These are phyloP conservation scores for Chrysogorgia sp. DNA, from an alignment of 92 coral and sea anemone species.

Conservation along the genomic window DNA sequence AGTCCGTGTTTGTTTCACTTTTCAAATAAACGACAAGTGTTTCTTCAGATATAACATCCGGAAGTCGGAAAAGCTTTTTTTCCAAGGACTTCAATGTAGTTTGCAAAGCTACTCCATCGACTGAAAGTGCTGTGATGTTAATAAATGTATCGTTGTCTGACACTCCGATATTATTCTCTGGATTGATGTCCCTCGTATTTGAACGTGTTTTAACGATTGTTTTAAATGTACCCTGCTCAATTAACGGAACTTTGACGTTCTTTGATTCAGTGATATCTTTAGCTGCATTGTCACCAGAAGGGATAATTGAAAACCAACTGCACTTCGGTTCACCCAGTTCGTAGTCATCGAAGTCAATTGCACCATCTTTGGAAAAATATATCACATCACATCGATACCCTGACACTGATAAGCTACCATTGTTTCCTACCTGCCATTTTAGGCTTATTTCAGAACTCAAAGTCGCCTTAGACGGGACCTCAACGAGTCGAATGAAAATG, in stretches of 20 bases:
- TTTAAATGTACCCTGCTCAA: slow-evolving; percentile 62
- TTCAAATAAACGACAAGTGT: slow-evolving; percentile 64
- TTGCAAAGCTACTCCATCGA: slow-evolving; percentile 52
- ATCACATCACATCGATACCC: slow-evolving; percentile 81
- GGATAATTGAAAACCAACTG: slow-evolving; percentile 49
- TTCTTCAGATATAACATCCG: slow-evolving; percentile 58
- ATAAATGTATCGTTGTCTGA: slow-evolving; percentile 64
- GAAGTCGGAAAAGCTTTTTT: slow-evolving; percentile 50
- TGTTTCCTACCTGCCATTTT: slow-evolving; percentile 71
- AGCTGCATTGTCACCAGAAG: slow-evolving; percentile 58
- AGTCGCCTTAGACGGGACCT: slow-evolving; percentile 42
- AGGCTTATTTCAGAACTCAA: slow-evolving; percentile 51
- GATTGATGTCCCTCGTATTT: slow-evolving; percentile 67
- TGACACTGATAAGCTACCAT: slow-evolving; percentile 65
- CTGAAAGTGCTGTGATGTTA: slow-evolving; percentile 56
- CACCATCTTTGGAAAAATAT: slow-evolving; percentile 70
- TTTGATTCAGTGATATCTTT: slow-evolving; percentile 51
- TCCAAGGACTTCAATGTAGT: slow-evolving; percentile 43
- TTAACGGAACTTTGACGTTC: slow-evolving; percentile 50
- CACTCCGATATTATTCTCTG: slow-evolving; percentile 65
- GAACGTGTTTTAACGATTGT: slow-evolving; percentile 77
- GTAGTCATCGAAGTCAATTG: slow-evolving; percentile 74
- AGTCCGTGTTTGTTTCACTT: slow-evolving; percentile 41
- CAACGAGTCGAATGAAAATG: slow-evolving; percentile 66
- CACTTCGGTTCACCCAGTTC: slow-evolving; percentile 62